These are phyloP conservation scores for Pterophyllum scalare DNA, from an alignment of 2,113 vertebrate genomes.

Conservation along the genomic window DNA sequence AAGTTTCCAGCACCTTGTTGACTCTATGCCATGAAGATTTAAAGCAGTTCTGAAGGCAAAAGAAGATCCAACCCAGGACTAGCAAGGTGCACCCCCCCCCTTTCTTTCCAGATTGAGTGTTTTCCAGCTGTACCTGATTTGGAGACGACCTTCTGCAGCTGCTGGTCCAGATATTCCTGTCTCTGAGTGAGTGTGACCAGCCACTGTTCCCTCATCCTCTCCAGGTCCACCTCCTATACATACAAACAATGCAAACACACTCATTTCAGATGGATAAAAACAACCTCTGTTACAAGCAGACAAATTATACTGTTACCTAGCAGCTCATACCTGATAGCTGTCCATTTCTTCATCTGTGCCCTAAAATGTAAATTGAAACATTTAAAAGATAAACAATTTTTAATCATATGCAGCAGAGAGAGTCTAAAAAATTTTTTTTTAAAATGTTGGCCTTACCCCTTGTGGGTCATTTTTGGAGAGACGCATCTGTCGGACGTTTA, in stretches of 20 bases:
- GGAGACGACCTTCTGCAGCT: slow-evolving; percentile 90
- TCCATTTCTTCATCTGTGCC: slow-evolving; percentile 84
- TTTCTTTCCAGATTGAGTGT: background rate
- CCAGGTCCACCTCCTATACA: slow-evolving; percentile 91
- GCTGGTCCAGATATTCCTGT: slow-evolving; percentile 95
- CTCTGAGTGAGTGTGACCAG: slow-evolving; percentile 88
- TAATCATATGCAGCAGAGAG: background rate
- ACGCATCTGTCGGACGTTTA: slow-evolving; percentile 81
- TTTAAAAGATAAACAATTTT: background rate
- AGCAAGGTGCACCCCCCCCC: background rate
- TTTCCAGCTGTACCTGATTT: slow-evolving; percentile 78
- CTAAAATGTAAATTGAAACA: slow-evolving; percentile 29
- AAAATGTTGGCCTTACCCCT: slow-evolving; percentile 42
- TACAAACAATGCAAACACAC: background rate
- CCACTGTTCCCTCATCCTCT: slow-evolving; percentile 92
- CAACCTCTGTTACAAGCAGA: background rate
- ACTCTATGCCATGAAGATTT: background rate
- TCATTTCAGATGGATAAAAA: background rate
- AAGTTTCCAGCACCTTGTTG: background rate
- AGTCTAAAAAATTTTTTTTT: background rate
- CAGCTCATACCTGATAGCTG: slow-evolving; percentile 90
- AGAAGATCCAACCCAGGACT: rapidly evolving
- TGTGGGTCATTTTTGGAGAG: slow-evolving; percentile 74
- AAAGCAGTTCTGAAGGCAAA: background rate
- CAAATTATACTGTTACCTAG: too few relatives aligned